These are phyloP conservation scores for Pocillopora verrucosa DNA, from an alignment of 64 coral and sea anemone genomes.

Conservation along the genomic window DNA sequence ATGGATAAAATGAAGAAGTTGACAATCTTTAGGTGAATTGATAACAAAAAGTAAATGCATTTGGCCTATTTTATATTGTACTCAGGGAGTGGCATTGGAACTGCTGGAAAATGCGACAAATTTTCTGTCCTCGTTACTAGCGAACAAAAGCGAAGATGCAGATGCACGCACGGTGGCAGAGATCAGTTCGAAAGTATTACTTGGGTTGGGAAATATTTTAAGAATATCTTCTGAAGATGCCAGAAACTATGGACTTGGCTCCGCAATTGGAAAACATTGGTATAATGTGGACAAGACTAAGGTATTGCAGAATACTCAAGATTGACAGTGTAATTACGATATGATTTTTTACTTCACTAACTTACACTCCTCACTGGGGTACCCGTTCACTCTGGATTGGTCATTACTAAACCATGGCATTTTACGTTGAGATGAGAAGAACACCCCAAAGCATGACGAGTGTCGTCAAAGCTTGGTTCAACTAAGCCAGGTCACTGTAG, in stretches of 20 bases:
- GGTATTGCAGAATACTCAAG: background rate
- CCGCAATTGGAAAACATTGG: background rate
- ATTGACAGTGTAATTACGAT: background rate
- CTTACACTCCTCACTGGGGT: background rate
- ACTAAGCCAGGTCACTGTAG: too few relatives aligned
- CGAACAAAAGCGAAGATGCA: background rate
- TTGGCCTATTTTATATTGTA: background rate
- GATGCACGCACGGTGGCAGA: background rate
- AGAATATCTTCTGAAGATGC: slow-evolving; percentile 19
- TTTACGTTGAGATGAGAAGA: too few relatives aligned
- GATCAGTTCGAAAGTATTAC: background rate
- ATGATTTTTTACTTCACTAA: background rate
- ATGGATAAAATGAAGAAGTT: too few relatives aligned
- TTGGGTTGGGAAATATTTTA: slow-evolving; percentile 26
- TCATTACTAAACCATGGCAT: too few relatives aligned
- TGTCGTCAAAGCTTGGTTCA: too few relatives aligned
- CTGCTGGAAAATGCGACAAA: background rate
- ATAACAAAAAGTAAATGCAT: too few relatives aligned
- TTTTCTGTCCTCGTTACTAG: background rate
- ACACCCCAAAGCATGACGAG: too few relatives aligned
- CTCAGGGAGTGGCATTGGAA: background rate
- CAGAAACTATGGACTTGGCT: too few relatives aligned
- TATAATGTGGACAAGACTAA: background rate
- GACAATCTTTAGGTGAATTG: too few relatives aligned
- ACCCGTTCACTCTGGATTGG: too few relatives aligned